Conservation (phyloP, 2,888 invertebrate genomes). For the Mantis religiosa region DNA sequence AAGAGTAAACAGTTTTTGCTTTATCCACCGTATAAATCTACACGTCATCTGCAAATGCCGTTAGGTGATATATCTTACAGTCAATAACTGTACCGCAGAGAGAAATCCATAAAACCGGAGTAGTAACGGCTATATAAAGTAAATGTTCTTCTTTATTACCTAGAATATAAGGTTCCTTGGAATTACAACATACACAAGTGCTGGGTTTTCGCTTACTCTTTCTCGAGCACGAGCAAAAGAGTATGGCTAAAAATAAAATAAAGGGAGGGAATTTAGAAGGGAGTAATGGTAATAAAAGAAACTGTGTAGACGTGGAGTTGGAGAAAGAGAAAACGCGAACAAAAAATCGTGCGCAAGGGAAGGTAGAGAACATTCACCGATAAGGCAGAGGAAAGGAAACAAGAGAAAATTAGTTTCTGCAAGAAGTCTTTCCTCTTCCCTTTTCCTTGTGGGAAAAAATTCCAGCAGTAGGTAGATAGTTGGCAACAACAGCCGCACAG, state of each 20-base stretch:
- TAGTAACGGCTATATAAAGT: background rate
- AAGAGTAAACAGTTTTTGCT: background rate
- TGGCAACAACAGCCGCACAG: background rate
- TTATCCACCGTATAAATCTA: background rate
- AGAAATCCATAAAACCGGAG: background rate
- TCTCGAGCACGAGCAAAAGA: background rate
- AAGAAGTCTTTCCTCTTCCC: conserved; percentile 16
- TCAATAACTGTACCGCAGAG: background rate
- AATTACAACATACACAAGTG: background rate
- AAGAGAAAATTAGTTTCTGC: conserved; percentile 26
- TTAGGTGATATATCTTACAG: background rate
- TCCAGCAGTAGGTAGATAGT: background rate
- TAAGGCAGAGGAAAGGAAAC: background rate
- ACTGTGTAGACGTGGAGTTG: background rate
- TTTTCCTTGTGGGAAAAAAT: background rate
- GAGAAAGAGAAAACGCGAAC: background rate
- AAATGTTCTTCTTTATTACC: background rate
- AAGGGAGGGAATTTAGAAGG: background rate
- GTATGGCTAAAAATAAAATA: background rate
- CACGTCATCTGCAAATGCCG: background rate
- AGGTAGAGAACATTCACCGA: background rate
- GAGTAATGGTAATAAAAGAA: background rate
- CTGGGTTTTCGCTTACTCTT: background rate
- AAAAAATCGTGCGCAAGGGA: background rate
- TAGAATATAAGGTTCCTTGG: background rate